Evolutionary conservation across 2,113 vertebrate genomes (phyloP).

Genomic region (Elachura formosa): DNA sequence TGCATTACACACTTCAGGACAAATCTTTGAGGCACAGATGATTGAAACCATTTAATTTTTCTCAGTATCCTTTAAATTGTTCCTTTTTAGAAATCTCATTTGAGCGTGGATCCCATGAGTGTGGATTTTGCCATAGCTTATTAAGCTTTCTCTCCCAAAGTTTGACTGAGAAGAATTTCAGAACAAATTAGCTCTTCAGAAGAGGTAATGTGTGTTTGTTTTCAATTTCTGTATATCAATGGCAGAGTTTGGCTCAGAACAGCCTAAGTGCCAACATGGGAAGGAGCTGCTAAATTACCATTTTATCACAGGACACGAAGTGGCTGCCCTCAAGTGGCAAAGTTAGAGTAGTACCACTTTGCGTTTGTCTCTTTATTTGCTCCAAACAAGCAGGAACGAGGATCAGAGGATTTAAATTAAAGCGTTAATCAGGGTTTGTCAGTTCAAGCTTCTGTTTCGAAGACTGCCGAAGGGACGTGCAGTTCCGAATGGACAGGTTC

Average conservation of each 20-base stretch:
- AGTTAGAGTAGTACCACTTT: not conserved
- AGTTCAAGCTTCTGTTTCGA: not conserved
- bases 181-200: not conserved
- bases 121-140: not conserved
- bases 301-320: not conserved
- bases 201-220: not conserved
- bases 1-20: not conserved
- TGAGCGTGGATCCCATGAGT: not conserved
- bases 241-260: not conserved
- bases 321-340: conserved; percentile 54
- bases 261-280: not conserved
- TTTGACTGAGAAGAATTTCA: not conserved
- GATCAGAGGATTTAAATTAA: not conserved
- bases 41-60: not conserved
- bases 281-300: not conserved
- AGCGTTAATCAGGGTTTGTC: not conserved
- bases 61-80: not conserved
- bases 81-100: not conserved
- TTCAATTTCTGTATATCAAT: not conserved
- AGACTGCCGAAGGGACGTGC: too few relatives aligned
- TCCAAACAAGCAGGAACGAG: not conserved
- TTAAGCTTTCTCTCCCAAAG: not conserved
- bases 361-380: fast-evolving
- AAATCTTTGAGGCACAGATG: not conserved
- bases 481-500: not conserved